Evolutionary conservation across 2,113 vertebrate species (phyloP).

Genomic region (Puffinus mauretanicus): DNA sequence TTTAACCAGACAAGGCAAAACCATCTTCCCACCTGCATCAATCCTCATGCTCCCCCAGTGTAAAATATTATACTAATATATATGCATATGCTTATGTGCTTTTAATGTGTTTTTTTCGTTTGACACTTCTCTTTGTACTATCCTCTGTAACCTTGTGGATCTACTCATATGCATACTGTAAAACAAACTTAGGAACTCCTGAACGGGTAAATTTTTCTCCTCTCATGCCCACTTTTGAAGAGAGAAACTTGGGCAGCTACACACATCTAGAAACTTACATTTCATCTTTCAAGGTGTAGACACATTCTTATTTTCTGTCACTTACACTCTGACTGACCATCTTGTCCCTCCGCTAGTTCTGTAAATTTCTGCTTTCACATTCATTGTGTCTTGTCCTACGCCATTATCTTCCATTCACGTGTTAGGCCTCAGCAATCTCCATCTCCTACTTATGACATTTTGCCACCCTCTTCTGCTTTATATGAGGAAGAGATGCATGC

Average conservation of each 20-base stretch:
- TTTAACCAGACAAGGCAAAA: slow-evolving; percentile 48
- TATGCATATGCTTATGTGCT: background rate
- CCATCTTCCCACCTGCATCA: background rate
- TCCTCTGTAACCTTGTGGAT: background rate
- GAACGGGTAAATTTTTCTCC: background rate
- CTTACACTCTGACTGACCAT: background rate
- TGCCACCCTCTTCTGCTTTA: background rate
- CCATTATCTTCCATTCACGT: background rate
- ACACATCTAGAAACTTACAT: background rate
- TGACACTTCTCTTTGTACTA: background rate
- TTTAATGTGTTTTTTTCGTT: background rate
- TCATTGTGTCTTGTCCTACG: background rate
- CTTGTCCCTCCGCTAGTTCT: background rate
- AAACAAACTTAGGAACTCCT: background rate
- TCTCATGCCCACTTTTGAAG: background rate
- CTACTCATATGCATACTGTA: background rate
- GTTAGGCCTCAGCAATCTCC: background rate
- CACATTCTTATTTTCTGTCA: background rate
- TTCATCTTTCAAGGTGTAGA: background rate
- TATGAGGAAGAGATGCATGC: background rate
- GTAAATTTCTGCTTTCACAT: background rate
- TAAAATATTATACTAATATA: background rate
- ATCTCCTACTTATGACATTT: background rate
- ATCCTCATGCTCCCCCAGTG: background rate
- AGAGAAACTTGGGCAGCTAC: background rate